Conservation (phyloP, 2,888 invertebrate species). For the Euplagia quadripunctaria region DNA sequence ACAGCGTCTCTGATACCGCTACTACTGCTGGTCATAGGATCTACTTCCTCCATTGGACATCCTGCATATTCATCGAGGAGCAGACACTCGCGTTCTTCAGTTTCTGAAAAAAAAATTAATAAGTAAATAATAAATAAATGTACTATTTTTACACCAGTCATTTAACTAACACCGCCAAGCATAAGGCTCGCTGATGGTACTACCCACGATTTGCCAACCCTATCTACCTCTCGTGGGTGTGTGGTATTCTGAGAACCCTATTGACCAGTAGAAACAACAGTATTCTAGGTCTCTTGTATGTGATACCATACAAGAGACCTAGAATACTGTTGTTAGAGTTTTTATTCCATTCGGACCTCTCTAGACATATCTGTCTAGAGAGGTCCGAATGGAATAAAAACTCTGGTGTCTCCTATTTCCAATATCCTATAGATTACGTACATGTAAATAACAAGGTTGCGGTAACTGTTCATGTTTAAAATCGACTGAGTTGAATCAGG, state of each 20-base stretch:
- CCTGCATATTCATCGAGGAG: slow-evolving; percentile 87
- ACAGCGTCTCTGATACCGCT: slow-evolving; percentile 65
- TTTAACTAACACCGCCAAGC: background rate
- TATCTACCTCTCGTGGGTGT: background rate
- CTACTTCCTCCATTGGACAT: slow-evolving; percentile 73
- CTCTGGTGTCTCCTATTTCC: background rate
- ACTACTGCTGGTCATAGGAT: slow-evolving; percentile 70
- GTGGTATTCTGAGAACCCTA: background rate
- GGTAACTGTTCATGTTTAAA: background rate
- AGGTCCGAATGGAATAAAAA: background rate
- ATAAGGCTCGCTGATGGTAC: background rate
- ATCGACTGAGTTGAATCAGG: background rate
- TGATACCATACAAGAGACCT: too few relatives aligned
- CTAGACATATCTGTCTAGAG: too few relatives aligned
- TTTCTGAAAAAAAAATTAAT: slow-evolving; percentile 63
- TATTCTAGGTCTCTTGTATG: background rate
- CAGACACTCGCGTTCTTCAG: slow-evolving; percentile 88
- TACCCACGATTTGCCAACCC: background rate
- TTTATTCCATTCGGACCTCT: too few relatives aligned
- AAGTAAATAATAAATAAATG: background rate
- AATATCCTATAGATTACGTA: too few relatives aligned
- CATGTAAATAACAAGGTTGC: too few relatives aligned
- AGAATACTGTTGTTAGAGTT: too few relatives aligned
- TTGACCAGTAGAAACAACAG: background rate
- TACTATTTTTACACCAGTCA: background rate